A percentile compares a stretch with the other conserved stretches of the same genome.
These are phyloP conservation scores for Porites lobata DNA, from an alignment of 92 coral and sea anemone genomes.

Conservation along the genomic window DNA sequence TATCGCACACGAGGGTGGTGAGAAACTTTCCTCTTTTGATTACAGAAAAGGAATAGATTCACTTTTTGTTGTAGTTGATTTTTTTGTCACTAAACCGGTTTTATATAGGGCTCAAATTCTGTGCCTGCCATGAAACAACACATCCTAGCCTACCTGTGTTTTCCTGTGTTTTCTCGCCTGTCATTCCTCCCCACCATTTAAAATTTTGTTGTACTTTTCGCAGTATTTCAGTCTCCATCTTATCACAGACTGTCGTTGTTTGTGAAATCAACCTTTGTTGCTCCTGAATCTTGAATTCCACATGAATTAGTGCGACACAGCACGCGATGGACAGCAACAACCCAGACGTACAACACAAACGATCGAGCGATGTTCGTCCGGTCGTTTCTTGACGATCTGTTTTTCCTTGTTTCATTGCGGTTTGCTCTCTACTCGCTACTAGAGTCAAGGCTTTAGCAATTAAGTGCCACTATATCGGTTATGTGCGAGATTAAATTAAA, in stretches of 20 bases:
- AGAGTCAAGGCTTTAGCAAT: background rate
- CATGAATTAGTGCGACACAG: conserved; percentile 36
- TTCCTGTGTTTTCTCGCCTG: background rate
- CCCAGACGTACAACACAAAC: background rate
- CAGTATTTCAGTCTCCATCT: conserved; percentile 18
- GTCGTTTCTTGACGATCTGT: background rate
- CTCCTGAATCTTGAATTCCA: conserved; percentile 36
- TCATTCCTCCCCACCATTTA: background rate
- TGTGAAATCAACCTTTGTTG: conserved; percentile 29
- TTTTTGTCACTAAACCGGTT: no score
- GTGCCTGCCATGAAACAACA: no score
- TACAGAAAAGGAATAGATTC: no score
- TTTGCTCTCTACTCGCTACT: no score
- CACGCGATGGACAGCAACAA: conserved; percentile 39
- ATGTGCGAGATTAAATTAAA: no score
- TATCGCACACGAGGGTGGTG: no score
- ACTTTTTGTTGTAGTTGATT: no score
- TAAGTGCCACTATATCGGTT: background rate
- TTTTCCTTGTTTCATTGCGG: conserved; percentile 2
- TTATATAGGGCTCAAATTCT: background rate
- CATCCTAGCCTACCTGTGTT: background rate
- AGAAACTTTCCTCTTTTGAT: no score
- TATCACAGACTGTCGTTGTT: conserved; percentile 5
- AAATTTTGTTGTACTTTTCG: conserved; percentile 8
- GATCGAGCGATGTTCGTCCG: background rate